Conservation (phyloP, 2,888 invertebrate species). For the Erebia ligea region DNA sequence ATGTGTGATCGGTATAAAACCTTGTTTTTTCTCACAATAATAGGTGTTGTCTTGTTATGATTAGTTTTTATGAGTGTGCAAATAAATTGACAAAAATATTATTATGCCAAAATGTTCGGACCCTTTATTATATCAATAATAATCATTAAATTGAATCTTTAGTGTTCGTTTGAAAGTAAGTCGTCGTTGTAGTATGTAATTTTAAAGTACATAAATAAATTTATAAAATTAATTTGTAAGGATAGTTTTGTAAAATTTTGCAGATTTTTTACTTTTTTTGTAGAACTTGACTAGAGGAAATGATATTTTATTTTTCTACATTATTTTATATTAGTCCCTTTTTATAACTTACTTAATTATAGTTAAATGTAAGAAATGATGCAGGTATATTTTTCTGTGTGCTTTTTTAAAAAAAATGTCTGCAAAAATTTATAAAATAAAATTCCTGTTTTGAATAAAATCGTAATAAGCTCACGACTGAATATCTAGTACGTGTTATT, state of each 20-base stretch:
- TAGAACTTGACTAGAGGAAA: neutral
- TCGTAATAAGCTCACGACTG: constrained; percentile 24
- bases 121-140: neutral
- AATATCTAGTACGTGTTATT: constrained; percentile 24
- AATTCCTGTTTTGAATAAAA: neutral
- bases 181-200: constrained; percentile 17
- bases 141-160: constrained; percentile 9
- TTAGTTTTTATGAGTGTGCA: neutral
- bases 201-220: constrained; percentile 12
- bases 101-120: constrained; percentile 16
- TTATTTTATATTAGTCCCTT: constrained; percentile 18
- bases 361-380: constrained; percentile 13
- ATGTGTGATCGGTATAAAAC: neutral
- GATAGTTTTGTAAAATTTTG: constrained; percentile 28
- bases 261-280: constrained; percentile 12
- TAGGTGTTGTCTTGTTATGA: constrained; percentile 13
- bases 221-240: constrained; percentile 1
- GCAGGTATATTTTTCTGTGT: constrained; percentile 8
- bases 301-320: constrained; percentile 25
- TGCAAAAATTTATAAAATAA: constrained; percentile 25
- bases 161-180: constrained; percentile 13
- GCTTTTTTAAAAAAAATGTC: constrained; percentile 13
- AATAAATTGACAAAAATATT: neutral
- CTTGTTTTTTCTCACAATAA: constrained; percentile 7
- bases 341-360: neutral